Conservation (phyloP, 2,888 invertebrate genomes). For the Chymomyza caudatula region DNA sequence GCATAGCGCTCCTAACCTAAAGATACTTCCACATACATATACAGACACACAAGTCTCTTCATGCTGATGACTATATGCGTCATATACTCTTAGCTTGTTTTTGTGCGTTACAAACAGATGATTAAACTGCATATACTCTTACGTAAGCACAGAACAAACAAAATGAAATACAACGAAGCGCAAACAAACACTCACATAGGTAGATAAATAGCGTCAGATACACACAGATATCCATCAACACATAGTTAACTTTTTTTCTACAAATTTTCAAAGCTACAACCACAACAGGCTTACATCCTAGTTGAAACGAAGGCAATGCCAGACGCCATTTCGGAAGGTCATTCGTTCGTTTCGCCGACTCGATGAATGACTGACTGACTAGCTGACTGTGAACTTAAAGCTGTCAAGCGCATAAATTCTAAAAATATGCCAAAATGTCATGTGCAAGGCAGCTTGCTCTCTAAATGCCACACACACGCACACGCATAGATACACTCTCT, state of each 20-base stretch:
- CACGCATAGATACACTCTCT: neutral
- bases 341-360: neutral
- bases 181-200: slow-evolving; percentile 22
- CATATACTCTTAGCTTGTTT: too few species aligned
- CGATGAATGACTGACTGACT: neutral
- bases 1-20: too few species aligned
- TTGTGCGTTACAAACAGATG: neutral
- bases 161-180: slow-evolving; percentile 4
- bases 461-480: neutral
- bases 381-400: slow-evolving; percentile 22
- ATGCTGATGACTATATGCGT: neutral
- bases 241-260: slow-evolving; percentile 37
- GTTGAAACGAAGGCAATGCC: neutral
- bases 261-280: slow-evolving; percentile 30
- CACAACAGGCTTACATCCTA: slow-evolving; percentile 24
- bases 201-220: neutral
- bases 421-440: slow-evolving; percentile 50
- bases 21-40: too few species aligned
- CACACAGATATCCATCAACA: slow-evolving; percentile 12
- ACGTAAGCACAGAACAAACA: neutral
- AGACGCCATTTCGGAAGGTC: neutral
- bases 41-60: too few species aligned
- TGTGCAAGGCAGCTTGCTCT: slow-evolving; percentile 26
- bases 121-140: neutral
- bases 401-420: slow-evolving; percentile 17